phyloP scores from a whole-genome alignment of 1,140 invertebrate genomes.

The Magallana gigas region DNA sequence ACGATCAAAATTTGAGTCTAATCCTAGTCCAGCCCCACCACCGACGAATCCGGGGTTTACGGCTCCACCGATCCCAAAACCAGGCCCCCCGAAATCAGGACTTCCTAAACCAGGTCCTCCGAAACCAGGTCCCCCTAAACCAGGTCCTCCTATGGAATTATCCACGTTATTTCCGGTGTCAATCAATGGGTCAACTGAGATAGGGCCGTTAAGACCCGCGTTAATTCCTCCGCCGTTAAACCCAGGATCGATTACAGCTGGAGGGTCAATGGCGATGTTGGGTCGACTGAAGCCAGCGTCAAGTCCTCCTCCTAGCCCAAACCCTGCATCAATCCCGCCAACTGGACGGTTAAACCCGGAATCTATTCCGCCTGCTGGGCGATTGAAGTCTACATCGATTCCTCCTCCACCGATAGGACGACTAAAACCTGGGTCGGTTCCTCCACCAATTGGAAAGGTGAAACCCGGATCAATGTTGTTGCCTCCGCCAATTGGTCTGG shows the following conservation, averaged over 20 bases:
- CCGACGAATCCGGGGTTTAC: background rate
- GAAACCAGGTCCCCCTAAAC: no score
- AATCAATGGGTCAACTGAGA: background rate
- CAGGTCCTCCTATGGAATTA: background rate
- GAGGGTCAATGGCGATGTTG: background rate
- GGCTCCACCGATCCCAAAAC: background rate
- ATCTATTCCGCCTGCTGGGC: no score
- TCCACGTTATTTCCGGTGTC: background rate
- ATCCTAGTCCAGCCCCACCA: background rate
- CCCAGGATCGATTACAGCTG: background rate
- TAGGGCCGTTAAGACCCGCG: background rate
- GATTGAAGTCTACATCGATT: background rate
- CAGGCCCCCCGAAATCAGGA: background rate
- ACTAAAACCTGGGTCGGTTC: background rate
- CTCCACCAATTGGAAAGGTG: background rate
- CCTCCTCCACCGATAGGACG: background rate
- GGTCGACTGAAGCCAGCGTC: background rate
- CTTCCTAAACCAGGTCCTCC: no score
- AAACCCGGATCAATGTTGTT: background rate
- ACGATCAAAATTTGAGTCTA: constrained; percentile 17
- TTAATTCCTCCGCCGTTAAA: background rate
- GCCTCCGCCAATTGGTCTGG: background rate
- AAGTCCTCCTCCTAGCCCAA: no score
- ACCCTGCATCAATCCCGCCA: no score
- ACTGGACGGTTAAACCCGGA: no score